A percentile compares a stretch with the other conserved stretches of the same genome.
Evolutionary conservation across 2,888 invertebrate species (phyloP).

Genomic region (Aphrophora alni): DNA sequence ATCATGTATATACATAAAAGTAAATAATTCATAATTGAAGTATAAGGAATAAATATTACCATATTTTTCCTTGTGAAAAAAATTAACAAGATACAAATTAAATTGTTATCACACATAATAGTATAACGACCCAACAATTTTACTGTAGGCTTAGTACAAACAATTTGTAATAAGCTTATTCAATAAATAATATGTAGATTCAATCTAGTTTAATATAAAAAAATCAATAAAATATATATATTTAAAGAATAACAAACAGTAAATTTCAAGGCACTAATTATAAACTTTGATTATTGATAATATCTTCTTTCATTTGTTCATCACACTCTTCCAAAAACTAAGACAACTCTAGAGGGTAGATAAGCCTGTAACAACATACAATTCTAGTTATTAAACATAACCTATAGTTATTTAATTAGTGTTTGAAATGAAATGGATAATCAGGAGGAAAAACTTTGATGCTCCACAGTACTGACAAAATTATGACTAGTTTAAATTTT

Average conservation of each 20-base stretch:
- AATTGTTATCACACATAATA: neutral
- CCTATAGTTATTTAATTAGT: no score
- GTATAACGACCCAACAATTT: neutral
- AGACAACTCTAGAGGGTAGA: slow-evolving; percentile 74
- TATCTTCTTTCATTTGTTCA: neutral
- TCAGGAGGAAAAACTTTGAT: no score
- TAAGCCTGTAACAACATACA: slow-evolving; percentile 67
- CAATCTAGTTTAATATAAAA: neutral
- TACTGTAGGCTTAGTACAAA: no score
- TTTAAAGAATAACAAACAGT: neutral
- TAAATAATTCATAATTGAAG: no score
- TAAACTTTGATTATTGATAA: neutral
- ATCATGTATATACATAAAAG: no score
- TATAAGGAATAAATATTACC: no score
- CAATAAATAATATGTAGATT: neutral
- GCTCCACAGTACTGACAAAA: no score
- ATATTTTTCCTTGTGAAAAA: no score
- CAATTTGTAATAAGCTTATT: neutral
- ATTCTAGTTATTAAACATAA: no score
- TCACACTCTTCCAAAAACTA: slow-evolving; percentile 62
- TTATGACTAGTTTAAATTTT: no score
- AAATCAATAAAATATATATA: neutral
- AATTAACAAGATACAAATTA: neutral
- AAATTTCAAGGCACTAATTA: neutral
- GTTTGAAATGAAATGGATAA: no score